Evolutionary conservation across 2,113 vertebrate species (phyloP), one percentile per base, ranked within the genome.

Genomic region (Anguilla rostrata): DNA sequence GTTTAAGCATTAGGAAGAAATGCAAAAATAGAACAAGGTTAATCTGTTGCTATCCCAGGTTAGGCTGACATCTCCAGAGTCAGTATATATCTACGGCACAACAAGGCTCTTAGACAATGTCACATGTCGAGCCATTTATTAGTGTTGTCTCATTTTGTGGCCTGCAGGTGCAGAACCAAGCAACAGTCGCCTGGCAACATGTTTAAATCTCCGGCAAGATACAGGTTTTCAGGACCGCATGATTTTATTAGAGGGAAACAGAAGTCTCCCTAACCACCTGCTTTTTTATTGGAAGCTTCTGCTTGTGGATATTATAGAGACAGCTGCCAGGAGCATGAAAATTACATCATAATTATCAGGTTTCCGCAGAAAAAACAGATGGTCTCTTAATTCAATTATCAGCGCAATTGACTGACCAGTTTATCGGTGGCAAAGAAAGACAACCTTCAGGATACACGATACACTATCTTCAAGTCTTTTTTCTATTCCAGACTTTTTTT

Each of bases 271-370:
- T 90, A 89, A 89, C 91, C 92, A 92, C 92, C 93, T 93, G 91
- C 93, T 94, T 93, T 46, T 94, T 53, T 92, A 92, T 94, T 95
- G 93, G 92, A 91, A 93, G 87, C 87, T 89, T 89, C 85, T 93
- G 95, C 95, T 85, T 89, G 87, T 92, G 93, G 93, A 95, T 95
- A 96, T 95, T 95, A 94, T 95, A 93, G 91, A 94, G 93, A 94
- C 86, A 92, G 92, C 92, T 89, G 93, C 90, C 88, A 86, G 90
- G 93, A 94, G 93, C 93, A 84, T 90, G 92, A 94, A 94, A 94
- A 95, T 95, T 95, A 95, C 94, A 95, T 95, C 94, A 94, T 96
- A 94, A 96, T 96, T 95, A 96, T 94, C 94, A 94, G 93, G 94
- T 94, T 95, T 96, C 94, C 86, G 91, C 92, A 34, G 90, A 34